phyloP scores from a whole-genome alignment of 2,113 vertebrate genomes.

The Entelurus aequoreus region DNA sequence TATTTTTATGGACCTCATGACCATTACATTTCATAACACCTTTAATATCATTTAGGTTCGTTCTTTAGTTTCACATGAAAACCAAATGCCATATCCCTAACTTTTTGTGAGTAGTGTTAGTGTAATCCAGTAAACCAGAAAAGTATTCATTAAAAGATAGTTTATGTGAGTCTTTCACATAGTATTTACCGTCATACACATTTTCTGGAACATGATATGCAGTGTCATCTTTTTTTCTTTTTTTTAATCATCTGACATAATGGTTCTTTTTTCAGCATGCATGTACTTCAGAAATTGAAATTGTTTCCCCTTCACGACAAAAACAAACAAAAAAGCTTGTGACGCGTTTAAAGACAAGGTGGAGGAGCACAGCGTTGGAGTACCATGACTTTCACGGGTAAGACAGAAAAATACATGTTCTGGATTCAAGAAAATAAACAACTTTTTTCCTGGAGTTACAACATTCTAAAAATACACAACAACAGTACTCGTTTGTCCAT shows the following conservation, averaged over 20 bases:
- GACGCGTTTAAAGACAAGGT: conserved; percentile 70
- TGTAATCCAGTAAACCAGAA: conserved; percentile 18
- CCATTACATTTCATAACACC: too few species aligned
- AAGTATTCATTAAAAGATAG: conserved; percentile 56
- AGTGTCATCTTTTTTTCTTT: conserved; percentile 21
- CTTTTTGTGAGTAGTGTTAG: neutral
- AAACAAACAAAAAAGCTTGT: conserved; percentile 61
- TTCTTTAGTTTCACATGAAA: neutral
- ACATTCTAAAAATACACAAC: conserved; percentile 54
- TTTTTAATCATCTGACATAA: conserved; percentile 63
- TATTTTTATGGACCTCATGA: too few species aligned
- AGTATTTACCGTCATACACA: conserved; percentile 63
- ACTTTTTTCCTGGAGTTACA: conserved; percentile 43
- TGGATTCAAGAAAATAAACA: conserved; percentile 62
- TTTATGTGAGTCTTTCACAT: conserved; percentile 70
- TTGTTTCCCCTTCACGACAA: conserved; percentile 64
- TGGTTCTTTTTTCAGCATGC: conserved; percentile 74
- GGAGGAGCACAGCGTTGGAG: conserved; percentile 75
- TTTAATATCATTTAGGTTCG: too few species aligned
- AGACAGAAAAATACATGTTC: conserved; percentile 68
- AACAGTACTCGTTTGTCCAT: conserved; percentile 49
- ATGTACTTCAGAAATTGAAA: conserved; percentile 83
- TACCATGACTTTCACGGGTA: conserved; percentile 71
- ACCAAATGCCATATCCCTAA: neutral
- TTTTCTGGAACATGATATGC: conserved; percentile 60